Evolutionary conservation across 2,888 invertebrate species (phyloP), one percentile per base, ranked within the genome.

Genomic region (Rugalucina vietnamica): DNA sequence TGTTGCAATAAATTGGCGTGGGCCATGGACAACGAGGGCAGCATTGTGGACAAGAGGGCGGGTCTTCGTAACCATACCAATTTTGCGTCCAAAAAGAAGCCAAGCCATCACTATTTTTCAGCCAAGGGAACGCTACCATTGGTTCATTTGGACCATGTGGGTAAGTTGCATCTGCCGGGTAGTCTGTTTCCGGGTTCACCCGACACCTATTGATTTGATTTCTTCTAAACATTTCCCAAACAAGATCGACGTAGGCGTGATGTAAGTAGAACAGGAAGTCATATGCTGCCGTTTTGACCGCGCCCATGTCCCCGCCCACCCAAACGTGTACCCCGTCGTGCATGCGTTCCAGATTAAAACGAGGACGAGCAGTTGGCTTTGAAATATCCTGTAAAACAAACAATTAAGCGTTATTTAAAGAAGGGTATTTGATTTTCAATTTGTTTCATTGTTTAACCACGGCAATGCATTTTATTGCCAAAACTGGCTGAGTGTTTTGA

Each of bases 231-330:
- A 89, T 54, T 69, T 90, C 89, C 91, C 91, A 91, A 3, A 91
- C 69, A 78, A 90, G 90, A 81, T 92, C 92, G 10, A 90, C 84
- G 70, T 87, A 91, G 8, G 90, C 88, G 73, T 91, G 91, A 76
- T 91, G 89, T 49, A 92, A 57, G 81, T 90, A 92, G 83, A 91
- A 91, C n/a, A 89, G 57, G 0, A 90, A 90, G 54, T 92, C 92
- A 73, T 79, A 89, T 5, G 88, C 85, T 0, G 91, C 86, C 0
- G 91, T 90, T 21, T 80, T 75, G 29, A 87, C 71, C 2, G 72
- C 76, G 3, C 65, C 82, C 90, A 92, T 89, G 32, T 89, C 86
- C 0, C 91, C 92, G 0, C 92, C 92, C 8, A 91, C 81, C 84
- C 86, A 91, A 10, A 86, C 75, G 73, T 91, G 91, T 10, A 87